These are phyloP conservation scores for Bombus huntii DNA, from an alignment of 1,140 invertebrate genomes.

Conservation along the genomic window DNA sequence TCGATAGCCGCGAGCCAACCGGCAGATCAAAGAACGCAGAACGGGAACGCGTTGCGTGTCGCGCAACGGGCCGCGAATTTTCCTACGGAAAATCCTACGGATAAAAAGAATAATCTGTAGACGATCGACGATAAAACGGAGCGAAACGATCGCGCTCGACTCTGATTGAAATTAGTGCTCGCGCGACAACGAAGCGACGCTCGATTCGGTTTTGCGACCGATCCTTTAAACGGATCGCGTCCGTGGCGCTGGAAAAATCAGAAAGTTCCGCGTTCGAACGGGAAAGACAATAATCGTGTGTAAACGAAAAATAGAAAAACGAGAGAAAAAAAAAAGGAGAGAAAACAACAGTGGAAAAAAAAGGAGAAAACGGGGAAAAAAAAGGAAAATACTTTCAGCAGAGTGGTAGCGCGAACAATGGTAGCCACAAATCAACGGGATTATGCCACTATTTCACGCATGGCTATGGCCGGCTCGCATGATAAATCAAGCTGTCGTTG, in stretches of 20 bases:
- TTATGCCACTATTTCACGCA: conserved; percentile 82
- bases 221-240: conserved; percentile 50
- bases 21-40: conserved; percentile 35
- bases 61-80: neutral
- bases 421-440: conserved; percentile 80
- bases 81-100: neutral
- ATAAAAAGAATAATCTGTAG: neutral
- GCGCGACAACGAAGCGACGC: neutral
- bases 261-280: conserved; percentile 52
- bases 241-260: conserved; percentile 39
- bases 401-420: conserved; percentile 78
- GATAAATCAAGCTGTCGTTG: conserved; percentile 80
- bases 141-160: too few relatives aligned
- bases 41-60: neutral
- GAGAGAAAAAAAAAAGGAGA: neutral
- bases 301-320: conserved; percentile 46
- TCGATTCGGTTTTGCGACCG: conserved; percentile 22
- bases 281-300: conserved; percentile 63
- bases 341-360: neutral
- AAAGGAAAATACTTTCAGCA: conserved; percentile 67
- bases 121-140: neutral
- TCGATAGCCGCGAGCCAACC: conserved; percentile 52
- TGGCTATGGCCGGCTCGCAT: conserved; percentile 73
- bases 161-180: neutral
- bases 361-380: neutral